Evolutionary conservation across 2,113 vertebrate species (phyloP), one percentile per base, ranked within the genome.

Genomic region (Pelusios castaneus): DNA sequence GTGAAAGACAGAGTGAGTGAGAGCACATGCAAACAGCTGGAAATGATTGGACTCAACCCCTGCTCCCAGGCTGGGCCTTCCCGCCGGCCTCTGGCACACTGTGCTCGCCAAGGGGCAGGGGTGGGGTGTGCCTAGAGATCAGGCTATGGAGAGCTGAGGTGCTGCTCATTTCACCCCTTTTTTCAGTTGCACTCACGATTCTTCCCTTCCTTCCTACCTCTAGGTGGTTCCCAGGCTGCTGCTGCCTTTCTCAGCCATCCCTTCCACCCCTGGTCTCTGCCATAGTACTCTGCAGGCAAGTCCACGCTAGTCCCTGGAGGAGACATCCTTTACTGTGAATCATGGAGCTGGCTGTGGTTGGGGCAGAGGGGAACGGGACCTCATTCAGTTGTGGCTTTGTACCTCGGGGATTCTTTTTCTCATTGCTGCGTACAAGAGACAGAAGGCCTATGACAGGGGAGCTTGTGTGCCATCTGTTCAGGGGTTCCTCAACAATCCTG

Each of bases 241-340:
- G 38, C 19, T 90, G 84, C 63, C 94, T 96, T 95, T 97, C 95
- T 95, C 94, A 91, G 83, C 93, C 79, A 95, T 96, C 93, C 94
- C 82, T 96, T 96, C 93, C 94, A 96, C 95, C 4, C 75, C n/a
- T 3, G 67, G 70, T n/a, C 0, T 45, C 90, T 90, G 24, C 82
- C 78, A 22, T 38, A 70, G 63, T 17, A 38, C 19, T 22, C 41
- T 21, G 73, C 76, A 89, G 67, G 11, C 86, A 0, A 0, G 82
- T 76, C 58, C 0, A 0, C 0, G 0, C 85, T 80, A 55, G 94
- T 2, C 63, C 34, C 34, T 0, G 82, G 89, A 73, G 78, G 87
- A 85, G 58, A 70, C 84, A 47, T 10, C 84, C 90, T 91, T 79
- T 79, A 82, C 91, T 95, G 90, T 21, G 70, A 25, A 38, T 38